Base-by-base conservation (phyloP, 2,888 invertebrate genomes). In the Callinectes sapidus region DNA sequence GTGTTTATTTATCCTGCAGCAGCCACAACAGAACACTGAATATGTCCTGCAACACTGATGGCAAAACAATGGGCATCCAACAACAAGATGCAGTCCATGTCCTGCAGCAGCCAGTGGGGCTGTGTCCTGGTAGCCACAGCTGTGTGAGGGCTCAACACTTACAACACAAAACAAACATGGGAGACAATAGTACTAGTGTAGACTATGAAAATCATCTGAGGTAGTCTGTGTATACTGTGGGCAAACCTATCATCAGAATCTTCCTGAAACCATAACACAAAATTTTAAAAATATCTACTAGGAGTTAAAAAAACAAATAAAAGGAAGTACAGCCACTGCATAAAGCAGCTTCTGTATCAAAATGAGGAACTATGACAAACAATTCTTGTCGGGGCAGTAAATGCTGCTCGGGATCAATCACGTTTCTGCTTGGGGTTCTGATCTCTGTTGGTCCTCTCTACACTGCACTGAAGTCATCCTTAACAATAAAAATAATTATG, bases 181-280 rank as follows among this genome's bases (percentile, higher is more conserved):
- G 42, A 35, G 85, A 85, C 77, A 77, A 89, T 85, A 89, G 55
- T 54, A 92, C 89, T 85, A 89, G 81, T 61, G 35, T 55, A 55
- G 61, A 61, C 89, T 81, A 89, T 89, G 92, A 77, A 92, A 92
- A 89, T 89, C 81, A 92, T 81, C 54, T 92, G 92, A 92, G 92
- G 92, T 92, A 92, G 92, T 92, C 89, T 35, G 92, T 92, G 92
- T 92, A 92, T 89, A 89, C 89, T 85, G 89, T 87, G 55, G 88
- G 54, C 89, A 89, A 92, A 48, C 71, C 91, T 54, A 88, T 88
- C 88, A 48, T 48, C 48, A 71, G 6, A 71, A 71, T 71, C 71
- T 23, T 28, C 71, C 28, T 71, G 28, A 71, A 71, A 71, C 23
- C 71, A 71, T 71, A 71, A 71, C 28, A 61, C 61, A 71, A 71